Evolutionary conservation across 2,113 vertebrate genomes (phyloP).

Genomic region (Sprattus sprattus): DNA sequence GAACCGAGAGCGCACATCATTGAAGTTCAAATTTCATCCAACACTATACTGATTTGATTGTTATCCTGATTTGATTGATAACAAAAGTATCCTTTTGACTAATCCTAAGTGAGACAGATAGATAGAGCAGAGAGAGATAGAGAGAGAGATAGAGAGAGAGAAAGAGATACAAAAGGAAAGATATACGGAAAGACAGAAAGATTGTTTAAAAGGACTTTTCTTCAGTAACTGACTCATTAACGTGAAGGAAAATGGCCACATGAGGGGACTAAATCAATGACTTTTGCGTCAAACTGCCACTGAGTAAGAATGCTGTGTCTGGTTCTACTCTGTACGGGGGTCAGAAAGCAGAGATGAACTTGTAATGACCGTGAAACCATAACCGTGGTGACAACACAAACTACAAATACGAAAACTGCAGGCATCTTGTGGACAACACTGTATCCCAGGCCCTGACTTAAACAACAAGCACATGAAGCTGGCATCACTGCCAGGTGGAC

Average conservation of each 20-base stretch:
- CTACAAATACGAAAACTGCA: not conserved
- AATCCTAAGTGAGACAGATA: not conserved
- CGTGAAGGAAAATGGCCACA: not conserved
- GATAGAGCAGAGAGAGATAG: not conserved
- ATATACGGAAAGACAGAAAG: not conserved
- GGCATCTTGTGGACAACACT: not conserved
- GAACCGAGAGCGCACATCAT: slow-evolving; percentile 2
- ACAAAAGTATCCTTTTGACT: not conserved
- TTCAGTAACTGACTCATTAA: not conserved
- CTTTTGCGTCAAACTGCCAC: not conserved
- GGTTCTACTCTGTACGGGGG: not conserved
- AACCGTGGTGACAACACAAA: not conserved
- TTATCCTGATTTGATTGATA: slow-evolving; percentile 2
- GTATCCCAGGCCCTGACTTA: not conserved
- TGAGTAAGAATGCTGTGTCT: not conserved
- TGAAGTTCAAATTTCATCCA: slow-evolving; percentile 9
- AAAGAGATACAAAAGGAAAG: not conserved
- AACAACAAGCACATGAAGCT: not conserved
- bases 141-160: not conserved
- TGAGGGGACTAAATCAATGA: not conserved
- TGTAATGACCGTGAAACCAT: not conserved
- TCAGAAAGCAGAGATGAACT: not conserved
- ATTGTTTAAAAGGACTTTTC: not conserved
- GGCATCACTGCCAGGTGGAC: not conserved
- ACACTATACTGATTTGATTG: not conserved